Percentiles rank a stretch among this genome's conserved stretches.
These are phyloP conservation scores for Odocoileus hemionus DNA, from an alignment of 2,113 vertebrate species.

Conservation along the genomic window DNA sequence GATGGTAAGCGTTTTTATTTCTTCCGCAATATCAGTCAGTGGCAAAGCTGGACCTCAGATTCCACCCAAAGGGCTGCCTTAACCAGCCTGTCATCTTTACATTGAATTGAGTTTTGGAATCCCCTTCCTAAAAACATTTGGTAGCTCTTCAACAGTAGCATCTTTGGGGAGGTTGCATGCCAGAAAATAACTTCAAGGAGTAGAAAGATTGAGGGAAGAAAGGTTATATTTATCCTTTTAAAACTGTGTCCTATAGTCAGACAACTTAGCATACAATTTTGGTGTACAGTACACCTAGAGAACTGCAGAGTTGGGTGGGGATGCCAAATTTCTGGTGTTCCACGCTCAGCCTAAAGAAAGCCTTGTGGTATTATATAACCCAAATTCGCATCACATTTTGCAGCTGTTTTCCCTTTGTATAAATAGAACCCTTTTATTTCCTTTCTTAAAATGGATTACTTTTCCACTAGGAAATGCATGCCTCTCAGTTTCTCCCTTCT, in stretches of 20 bases:
- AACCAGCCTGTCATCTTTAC: not conserved
- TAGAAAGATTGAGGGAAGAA: not conserved
- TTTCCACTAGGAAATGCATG: slow-evolving; percentile 12
- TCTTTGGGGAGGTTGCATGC: not conserved
- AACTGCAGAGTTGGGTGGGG: not conserved
- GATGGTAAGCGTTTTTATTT: not conserved
- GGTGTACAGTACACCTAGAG: not conserved
- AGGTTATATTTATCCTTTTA: not conserved
- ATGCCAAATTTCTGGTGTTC: not conserved
- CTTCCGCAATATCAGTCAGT: not conserved
- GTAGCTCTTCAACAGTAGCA: not conserved
- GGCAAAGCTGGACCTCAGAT: not conserved
- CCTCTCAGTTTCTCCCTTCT: slow-evolving; percentile 18
- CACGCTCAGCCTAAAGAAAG: not conserved
- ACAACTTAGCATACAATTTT: slow-evolving; percentile 21
- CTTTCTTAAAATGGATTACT: slow-evolving; percentile 34
- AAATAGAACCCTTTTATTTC: slow-evolving; percentile 49
- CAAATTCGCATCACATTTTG: not conserved
- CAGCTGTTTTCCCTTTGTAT: slow-evolving; percentile 50
- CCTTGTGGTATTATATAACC: not conserved
- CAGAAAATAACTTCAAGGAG: not conserved
- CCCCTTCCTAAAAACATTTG: not conserved
- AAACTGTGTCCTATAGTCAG: slow-evolving; percentile 11
- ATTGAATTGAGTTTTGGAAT: not conserved
- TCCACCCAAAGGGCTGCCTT: not conserved